A percentile compares a stretch with the other conserved stretches of the same genome.
phyloP scores from a whole-genome alignment of 2,888 invertebrate genomes.

The Peribatodes rhomboidaria region DNA sequence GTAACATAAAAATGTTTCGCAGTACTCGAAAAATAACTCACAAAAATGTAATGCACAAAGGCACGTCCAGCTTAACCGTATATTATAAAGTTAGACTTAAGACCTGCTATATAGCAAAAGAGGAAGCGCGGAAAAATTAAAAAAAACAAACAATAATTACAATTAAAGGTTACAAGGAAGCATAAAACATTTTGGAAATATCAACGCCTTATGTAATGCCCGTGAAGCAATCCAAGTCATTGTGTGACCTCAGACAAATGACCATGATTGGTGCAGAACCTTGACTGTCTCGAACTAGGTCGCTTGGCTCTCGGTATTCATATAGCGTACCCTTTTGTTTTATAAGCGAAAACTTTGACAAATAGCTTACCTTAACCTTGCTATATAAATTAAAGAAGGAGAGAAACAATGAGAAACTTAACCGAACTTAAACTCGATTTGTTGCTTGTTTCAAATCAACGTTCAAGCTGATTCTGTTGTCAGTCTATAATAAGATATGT shows the following conservation, averaged over 20 bases:
- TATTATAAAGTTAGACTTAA: constrained; percentile 46
- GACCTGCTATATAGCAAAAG: constrained; percentile 37
- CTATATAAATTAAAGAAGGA: neutral
- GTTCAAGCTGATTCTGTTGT: no score
- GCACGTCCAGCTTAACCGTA: constrained; percentile 49
- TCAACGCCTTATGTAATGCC: constrained; percentile 10
- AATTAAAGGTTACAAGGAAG: constrained; percentile 12
- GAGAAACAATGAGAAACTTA: neutral
- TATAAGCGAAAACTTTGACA: constrained; percentile 45
- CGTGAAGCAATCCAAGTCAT: constrained; percentile 36
- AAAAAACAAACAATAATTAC: constrained; percentile 2
- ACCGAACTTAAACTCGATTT: neutral
- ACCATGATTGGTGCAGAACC: constrained; percentile 42
- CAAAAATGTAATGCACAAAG: constrained; percentile 56
- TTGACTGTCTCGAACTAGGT: constrained; percentile 40
- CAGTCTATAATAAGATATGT: no score
- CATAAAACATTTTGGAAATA: constrained; percentile 3
- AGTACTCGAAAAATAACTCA: constrained; percentile 49
- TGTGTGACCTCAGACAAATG: constrained; percentile 41
- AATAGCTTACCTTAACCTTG: neutral
- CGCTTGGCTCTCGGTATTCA: constrained; percentile 29
- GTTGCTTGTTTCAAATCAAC: no score
- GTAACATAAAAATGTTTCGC: constrained; percentile 34
- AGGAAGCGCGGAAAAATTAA: constrained; percentile 24
- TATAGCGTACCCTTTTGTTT: constrained; percentile 50